These are phyloP conservation scores for Chrysopilus asiliformis DNA, from an alignment of 2,888 invertebrate species.

Conservation along the genomic window DNA sequence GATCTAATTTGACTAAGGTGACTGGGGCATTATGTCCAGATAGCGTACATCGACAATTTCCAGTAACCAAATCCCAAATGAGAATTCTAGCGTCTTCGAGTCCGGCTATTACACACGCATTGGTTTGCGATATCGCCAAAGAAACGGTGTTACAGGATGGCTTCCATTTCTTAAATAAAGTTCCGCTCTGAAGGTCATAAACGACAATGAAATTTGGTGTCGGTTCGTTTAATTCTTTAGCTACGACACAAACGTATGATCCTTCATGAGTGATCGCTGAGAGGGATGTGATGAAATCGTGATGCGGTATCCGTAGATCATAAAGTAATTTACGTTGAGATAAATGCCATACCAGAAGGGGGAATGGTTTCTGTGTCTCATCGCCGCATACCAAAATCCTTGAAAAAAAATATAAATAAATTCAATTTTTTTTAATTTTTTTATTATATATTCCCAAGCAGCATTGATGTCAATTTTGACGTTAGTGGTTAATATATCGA, in stretches of 20 bases:
- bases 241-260: slow-evolving; percentile 57
- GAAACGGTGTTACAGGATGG: slow-evolving; percentile 70
- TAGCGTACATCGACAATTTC: slow-evolving; percentile 63
- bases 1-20: slow-evolving; percentile 57
- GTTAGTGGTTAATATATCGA: too few relatives aligned
- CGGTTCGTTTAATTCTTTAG: slow-evolving; percentile 58
- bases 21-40: slow-evolving; percentile 69
- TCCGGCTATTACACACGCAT: slow-evolving; percentile 72
- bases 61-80: slow-evolving; percentile 77
- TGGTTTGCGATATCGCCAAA: slow-evolving; percentile 71
- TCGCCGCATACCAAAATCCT: slow-evolving; percentile 80
- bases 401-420: slow-evolving; percentile 16
- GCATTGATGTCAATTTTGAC: too few relatives aligned
- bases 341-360: slow-evolving; percentile 78
- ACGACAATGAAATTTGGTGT: slow-evolving; percentile 81
- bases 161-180: slow-evolving; percentile 85
- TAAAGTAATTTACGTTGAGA: slow-evolving; percentile 71
- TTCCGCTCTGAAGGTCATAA: slow-evolving; percentile 80
- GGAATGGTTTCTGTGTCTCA: slow-evolving; percentile 85
- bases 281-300: slow-evolving; percentile 72
- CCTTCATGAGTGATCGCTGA: slow-evolving; percentile 79
- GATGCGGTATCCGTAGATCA: slow-evolving; percentile 76
- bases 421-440: neutral
- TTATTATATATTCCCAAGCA: neutral
- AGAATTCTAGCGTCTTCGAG: slow-evolving; percentile 69